These are phyloP conservation scores for Teleogryllus oceanicus DNA, from an alignment of 2,888 invertebrate species.

Conservation along the genomic window DNA sequence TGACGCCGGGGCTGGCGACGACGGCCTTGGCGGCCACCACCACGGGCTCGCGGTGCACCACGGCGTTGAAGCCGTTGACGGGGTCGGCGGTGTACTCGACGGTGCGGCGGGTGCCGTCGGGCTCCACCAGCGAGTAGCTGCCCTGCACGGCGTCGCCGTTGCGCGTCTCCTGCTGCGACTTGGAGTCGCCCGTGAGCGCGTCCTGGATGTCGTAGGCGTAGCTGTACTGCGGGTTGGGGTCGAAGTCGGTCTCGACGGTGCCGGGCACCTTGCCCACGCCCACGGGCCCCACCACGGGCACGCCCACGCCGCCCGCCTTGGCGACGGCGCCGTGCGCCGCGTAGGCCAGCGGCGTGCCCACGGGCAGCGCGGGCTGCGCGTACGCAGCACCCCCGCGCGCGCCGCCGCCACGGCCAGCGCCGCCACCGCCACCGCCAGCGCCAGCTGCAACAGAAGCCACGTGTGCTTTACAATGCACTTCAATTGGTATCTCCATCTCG, in stretches of 20 bases:
- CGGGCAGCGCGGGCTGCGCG: conserved; percentile 32
- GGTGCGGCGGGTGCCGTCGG: conserved; percentile 27
- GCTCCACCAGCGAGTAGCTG: conserved; percentile 25
- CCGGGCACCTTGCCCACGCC: conserved; percentile 22
- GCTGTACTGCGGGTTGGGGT: conserved; percentile 1
- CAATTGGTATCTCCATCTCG: too few species aligned
- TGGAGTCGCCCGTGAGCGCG: background rate
- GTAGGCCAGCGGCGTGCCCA: conserved; percentile 37
- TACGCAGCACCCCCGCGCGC: background rate
- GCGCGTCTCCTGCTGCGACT: background rate
- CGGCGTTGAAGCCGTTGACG: conserved; percentile 30
- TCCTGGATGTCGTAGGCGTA: conserved; percentile 6
- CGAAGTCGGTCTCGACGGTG: background rate
- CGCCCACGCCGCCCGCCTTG: conserved; percentile 30
- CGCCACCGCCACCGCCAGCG: background rate
- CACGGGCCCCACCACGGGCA: conserved; percentile 26
- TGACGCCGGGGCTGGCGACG: conserved; percentile 33
- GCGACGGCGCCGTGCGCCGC: conserved; percentile 36
- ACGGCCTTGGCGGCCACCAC: conserved; percentile 30
- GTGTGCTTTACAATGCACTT: too few species aligned
- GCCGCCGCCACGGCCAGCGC: background rate
- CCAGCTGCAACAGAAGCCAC: too few species aligned
- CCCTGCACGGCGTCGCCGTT: conserved; percentile 23
- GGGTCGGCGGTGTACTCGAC: conserved; percentile 28
- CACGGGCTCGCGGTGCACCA: conserved; percentile 23